Evolutionary conservation across 1,140 invertebrate genomes (phyloP), one percentile per base, ranked within the genome.

Genomic region (Nasonia longicornis): DNA sequence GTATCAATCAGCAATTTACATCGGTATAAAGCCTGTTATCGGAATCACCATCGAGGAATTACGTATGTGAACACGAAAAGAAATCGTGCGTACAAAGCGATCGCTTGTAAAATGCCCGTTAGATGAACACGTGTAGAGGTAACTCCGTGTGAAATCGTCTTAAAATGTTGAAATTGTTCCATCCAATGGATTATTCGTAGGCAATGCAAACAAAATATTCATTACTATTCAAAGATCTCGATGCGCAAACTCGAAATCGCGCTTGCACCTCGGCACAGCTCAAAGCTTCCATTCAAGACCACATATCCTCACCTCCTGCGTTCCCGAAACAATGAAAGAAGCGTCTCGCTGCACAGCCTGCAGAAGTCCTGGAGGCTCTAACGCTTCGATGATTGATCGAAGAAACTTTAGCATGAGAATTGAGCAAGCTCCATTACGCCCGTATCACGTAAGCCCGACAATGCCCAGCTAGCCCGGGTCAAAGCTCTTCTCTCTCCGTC

Each of bases 301-400:
- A 48, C 45, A 16, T 14, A 48, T 48, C 14, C 52, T 58, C 20
- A 4, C 14, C 14, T 7, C 20, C 4, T 16, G 8, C 10, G 2
- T n/a, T 70, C 31, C 31, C 1, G 29, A 75, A 63, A 58, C 26
- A 35, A 63, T 75, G 73, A 63, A 31, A 63, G 73, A 12, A 20
- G 12, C 14, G 52, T 7, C 45, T 48, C 38, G 38, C 38, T 2
- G 38, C 38, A 42, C 38, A 42, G 45, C 35, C 20, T 35, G 70
- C 71, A 42, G 71, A 73, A 73, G 71, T 73, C n/a, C 42, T 22
- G 42, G n/a, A 73, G 71, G 70, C 22, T 26, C 35, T 14, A 73
- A 11, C n/a, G 71, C 73, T 14, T 63, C n/a, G 73, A 75, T 75
- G 73, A 75, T 58, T 75, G 73, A 75, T 75, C 26, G 73, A 75